Evolutionary conservation across 2,113 vertebrate species (phyloP).

Genomic region (Chaenogobius annularis): DNA sequence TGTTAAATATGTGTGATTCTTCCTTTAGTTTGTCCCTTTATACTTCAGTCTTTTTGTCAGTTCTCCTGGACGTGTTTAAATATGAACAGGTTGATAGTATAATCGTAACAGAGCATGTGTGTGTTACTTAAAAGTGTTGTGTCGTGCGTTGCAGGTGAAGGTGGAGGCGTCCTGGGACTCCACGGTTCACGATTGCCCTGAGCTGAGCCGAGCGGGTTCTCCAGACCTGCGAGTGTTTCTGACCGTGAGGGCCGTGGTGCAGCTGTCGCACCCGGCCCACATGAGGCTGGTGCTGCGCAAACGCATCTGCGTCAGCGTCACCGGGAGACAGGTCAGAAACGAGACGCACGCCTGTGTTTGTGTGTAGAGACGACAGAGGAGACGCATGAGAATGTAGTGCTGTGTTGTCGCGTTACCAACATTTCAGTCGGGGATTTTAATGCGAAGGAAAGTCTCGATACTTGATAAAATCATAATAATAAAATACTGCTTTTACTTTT

Average conservation of each 20-base stretch:
- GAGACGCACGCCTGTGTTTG: neutral
- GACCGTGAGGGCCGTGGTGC: slow-evolving; percentile 81
- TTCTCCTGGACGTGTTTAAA: too few relatives aligned
- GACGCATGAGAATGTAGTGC: too few relatives aligned
- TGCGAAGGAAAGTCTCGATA: too few relatives aligned
- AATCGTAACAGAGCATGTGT: neutral
- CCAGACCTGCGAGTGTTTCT: slow-evolving; percentile 88
- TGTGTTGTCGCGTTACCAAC: too few relatives aligned
- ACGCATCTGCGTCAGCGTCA: slow-evolving; percentile 89
- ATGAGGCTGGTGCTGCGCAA: slow-evolving; percentile 92
- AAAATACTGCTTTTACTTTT: too few relatives aligned
- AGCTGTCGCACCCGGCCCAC: slow-evolving; percentile 90
- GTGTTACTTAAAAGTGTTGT: neutral
- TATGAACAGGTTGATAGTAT: too few relatives aligned
- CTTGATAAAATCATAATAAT: too few relatives aligned
- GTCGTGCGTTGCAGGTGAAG: slow-evolving; percentile 77
- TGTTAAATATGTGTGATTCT: too few relatives aligned
- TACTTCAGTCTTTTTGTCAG: too few relatives aligned
- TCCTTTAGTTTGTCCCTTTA: too few relatives aligned
- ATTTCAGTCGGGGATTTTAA: too few relatives aligned
- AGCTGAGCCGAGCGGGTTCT: slow-evolving; percentile 81
- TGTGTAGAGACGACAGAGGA: too few relatives aligned
- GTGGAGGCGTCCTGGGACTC: slow-evolving; percentile 95
- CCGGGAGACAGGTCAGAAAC: slow-evolving; percentile 53
- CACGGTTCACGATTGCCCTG: slow-evolving; percentile 85